phyloP scores from a whole-genome alignment of 2,113 vertebrate genomes.

The Pseudorhombus dupliciocellatus region DNA sequence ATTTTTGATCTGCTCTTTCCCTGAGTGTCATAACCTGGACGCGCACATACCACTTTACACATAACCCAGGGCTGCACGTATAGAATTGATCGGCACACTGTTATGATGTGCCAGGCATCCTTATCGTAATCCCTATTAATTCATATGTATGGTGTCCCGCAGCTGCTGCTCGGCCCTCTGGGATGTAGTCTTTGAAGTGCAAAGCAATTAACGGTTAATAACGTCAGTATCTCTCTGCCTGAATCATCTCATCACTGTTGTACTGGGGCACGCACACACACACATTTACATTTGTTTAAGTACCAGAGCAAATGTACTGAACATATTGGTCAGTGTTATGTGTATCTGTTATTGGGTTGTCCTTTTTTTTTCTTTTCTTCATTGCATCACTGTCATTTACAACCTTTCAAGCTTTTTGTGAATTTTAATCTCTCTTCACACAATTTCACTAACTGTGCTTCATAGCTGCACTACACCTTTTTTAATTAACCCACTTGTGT shows the following conservation, averaged over 20 bases:
- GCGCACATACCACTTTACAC: constrained; percentile 10
- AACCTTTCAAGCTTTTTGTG: neutral
- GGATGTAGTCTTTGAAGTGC: constrained; percentile 75
- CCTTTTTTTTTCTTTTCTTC: neutral
- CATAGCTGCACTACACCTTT: constrained; percentile 13
- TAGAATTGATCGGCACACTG: constrained; percentile 56
- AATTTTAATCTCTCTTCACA: constrained; percentile 2
- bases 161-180: constrained; percentile 47
- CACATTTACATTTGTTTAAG: constrained; percentile 27
- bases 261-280: constrained; percentile 1
- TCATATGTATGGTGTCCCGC: constrained; percentile 60
- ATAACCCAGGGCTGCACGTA: constrained; percentile 16
- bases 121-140: constrained; percentile 68
- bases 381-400: constrained; percentile 4
- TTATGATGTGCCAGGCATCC: constrained; percentile 48
- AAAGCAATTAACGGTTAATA: constrained; percentile 76
- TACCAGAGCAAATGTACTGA: constrained; percentile 11
- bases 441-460: constrained; percentile 29
- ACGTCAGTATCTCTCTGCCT: constrained; percentile 47
- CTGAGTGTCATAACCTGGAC: constrained; percentile 17
- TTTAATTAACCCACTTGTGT: constrained; percentile 23
- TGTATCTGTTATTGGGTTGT: neutral
- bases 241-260: constrained; percentile 18
- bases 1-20: constrained; percentile 57
- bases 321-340: no score